Evolutionary conservation across 2,797 vertebrate species (phyloP).

Genomic region (Microchirus variegatus): DNA sequence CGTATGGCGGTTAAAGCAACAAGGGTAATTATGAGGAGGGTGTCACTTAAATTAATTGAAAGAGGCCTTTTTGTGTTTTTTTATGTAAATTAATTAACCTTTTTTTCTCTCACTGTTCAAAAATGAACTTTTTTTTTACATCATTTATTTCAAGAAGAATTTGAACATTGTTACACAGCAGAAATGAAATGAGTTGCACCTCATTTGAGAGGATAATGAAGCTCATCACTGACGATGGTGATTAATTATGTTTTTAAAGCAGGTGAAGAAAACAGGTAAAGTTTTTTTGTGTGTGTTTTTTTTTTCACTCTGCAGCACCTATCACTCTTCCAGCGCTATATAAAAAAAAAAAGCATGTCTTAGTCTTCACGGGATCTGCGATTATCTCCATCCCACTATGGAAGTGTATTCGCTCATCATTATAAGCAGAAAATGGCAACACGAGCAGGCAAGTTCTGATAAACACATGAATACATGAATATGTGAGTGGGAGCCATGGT

Average conservation of each 20-base stretch:
- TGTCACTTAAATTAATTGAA: background rate
- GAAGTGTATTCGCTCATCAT: conserved; percentile 70
- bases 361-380: conserved; percentile 58
- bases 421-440: conserved; percentile 69
- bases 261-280: conserved; percentile 30
- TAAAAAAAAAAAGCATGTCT: conserved; percentile 16
- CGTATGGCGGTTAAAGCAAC: background rate
- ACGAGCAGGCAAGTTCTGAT: conserved; percentile 71
- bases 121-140: conserved; percentile 1
- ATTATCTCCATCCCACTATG: conserved; percentile 63
- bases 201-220: background rate
- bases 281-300: conserved; percentile 12
- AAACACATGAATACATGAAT: conserved; percentile 82
- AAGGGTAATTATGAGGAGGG: conserved; percentile 4
- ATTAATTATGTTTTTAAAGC: conserved; percentile 24
- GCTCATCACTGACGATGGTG: conserved; percentile 4
- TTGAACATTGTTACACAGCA: conserved; percentile 1
- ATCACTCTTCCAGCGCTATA: conserved; percentile 32
- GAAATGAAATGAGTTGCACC: background rate
- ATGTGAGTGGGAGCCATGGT: conserved; percentile 59
- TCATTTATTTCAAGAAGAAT: background rate
- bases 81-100: background rate
- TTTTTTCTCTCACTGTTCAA: background rate
- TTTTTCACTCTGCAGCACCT: conserved; percentile 25
- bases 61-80: background rate